phyloP scores from a whole-genome alignment of 1,140 invertebrate genomes.

The Nautilus pompilius region DNA sequence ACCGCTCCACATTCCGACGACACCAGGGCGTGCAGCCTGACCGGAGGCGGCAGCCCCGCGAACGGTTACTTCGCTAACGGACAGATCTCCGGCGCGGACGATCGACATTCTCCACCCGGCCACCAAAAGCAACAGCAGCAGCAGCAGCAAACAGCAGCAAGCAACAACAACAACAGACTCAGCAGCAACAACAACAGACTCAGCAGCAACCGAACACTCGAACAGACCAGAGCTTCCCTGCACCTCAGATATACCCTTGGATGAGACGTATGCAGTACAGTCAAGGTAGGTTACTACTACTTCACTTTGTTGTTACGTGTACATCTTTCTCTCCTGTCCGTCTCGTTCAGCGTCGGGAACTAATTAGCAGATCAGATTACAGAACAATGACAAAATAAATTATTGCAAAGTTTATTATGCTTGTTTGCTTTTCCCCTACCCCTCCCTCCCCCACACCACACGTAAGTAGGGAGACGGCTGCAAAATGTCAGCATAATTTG shows the following conservation, averaged over 20 bases:
- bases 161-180: not conserved
- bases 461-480: too few species aligned
- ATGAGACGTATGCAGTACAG: slow-evolving; percentile 51
- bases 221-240: slow-evolving; percentile 24
- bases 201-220: slow-evolving; percentile 15
- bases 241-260: slow-evolving; percentile 49
- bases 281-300: slow-evolving; percentile 46
- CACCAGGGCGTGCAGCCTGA: not conserved
- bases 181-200: slow-evolving; percentile 4
- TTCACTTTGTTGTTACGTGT: too few species aligned
- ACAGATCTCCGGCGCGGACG: slow-evolving; percentile 8
- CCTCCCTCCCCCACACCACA: too few species aligned
- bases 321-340: too few species aligned
- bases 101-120: slow-evolving; percentile 12
- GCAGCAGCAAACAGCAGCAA: not conserved
- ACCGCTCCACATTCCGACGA: not conserved
- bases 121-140: not conserved
- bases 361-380: too few species aligned
- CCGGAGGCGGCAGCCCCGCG: not conserved
- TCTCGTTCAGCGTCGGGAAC: too few species aligned
- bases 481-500: too few species aligned
- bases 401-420: too few species aligned
- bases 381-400: too few species aligned
- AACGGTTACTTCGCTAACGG: slow-evolving; percentile 1
- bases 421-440: too few species aligned